A percentile compares a stretch with the other conserved stretches of the same genome.
phyloP scores from a whole-genome alignment of 2,113 vertebrate species.

The Zonotrichia leucophrys region DNA sequence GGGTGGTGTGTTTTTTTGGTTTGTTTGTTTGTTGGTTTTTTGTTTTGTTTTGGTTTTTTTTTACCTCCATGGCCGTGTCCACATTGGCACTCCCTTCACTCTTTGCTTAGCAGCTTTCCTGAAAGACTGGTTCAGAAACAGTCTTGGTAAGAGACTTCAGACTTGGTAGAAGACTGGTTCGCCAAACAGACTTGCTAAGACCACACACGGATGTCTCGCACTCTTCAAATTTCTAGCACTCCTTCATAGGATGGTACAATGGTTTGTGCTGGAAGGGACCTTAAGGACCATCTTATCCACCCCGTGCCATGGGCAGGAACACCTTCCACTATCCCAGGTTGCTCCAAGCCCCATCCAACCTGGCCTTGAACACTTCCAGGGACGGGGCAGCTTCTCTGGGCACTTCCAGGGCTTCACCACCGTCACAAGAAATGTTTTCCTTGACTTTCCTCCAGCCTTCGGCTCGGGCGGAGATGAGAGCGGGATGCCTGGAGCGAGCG shows the following conservation, averaged over 20 bases:
- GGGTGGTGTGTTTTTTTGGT: too few species aligned
- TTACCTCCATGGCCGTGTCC: accelerated
- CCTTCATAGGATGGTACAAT: too few species aligned
- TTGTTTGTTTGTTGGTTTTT: too few species aligned
- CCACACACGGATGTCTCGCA: too few species aligned
- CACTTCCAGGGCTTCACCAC: background rate
- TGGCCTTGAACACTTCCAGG: background rate
- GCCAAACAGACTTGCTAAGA: accelerated
- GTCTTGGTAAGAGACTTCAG: too few species aligned
- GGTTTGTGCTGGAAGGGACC: background rate
- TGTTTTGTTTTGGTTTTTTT: too few species aligned
- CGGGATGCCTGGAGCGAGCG: accelerated
- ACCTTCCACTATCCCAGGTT: accelerated
- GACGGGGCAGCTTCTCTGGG: background rate
- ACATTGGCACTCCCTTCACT: accelerated
- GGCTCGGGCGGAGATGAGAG: background rate
- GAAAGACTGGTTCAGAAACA: accelerated
- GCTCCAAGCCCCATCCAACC: background rate
- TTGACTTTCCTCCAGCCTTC: too few species aligned
- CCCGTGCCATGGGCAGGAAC: background rate
- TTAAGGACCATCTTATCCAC: background rate
- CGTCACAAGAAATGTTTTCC: too few species aligned
- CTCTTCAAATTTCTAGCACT: too few species aligned
- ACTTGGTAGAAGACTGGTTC: too few species aligned
- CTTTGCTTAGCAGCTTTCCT: background rate